Evolutionary conservation across 2,797 vertebrate species (phyloP), one percentile per base, ranked within the genome.

Genomic region (Peromyscus melanophrys): DNA sequence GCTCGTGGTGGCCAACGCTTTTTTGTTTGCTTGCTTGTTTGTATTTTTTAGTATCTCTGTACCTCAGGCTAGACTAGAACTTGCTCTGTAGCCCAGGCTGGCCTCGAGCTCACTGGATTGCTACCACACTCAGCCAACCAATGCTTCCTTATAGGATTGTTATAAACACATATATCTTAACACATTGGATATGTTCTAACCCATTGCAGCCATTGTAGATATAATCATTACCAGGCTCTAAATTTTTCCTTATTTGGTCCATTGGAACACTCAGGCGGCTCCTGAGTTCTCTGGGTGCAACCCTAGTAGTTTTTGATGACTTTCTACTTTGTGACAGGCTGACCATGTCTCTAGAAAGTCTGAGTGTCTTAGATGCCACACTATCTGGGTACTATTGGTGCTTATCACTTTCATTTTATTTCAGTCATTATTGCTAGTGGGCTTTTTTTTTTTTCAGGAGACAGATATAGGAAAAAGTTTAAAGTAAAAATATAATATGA

Each of bases 401-500:
- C 21, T n/a, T 83, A 94, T 55, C 57, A 1, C 19, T 90, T 95
- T 81, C 55, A 9, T 73, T 93, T 57, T 40, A 34, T 73, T 49
- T 49, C 49, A 49, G 11, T 49, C 13, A 52, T 95, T 96, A 71
- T 85, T 97, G 93, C 16, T 84, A 85, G 21, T 67, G 29, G 31
- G 10, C 6, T 85, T 21, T 10, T 34, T 19, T 12, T 90, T 19
- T 94, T 92, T 94, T 92, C 52, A 94, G 63, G 55, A 75, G 52
- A 87, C 55, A 80, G 8, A 61, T 63, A 80, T 3, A n/a, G 65
- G 23, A 55, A 76, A 46, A 82, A 9, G 9, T 17, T 37, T 52
- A 55, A 55, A 90, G 86, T 34, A 87, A 91, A 91, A 90, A 65
- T 87, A 29, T 63, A 84, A 49, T 76, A 84, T 92, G 40, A 92